Evolutionary conservation across 1,140 invertebrate species (phyloP).

Genomic region (Cherax quadricarinatus): DNA sequence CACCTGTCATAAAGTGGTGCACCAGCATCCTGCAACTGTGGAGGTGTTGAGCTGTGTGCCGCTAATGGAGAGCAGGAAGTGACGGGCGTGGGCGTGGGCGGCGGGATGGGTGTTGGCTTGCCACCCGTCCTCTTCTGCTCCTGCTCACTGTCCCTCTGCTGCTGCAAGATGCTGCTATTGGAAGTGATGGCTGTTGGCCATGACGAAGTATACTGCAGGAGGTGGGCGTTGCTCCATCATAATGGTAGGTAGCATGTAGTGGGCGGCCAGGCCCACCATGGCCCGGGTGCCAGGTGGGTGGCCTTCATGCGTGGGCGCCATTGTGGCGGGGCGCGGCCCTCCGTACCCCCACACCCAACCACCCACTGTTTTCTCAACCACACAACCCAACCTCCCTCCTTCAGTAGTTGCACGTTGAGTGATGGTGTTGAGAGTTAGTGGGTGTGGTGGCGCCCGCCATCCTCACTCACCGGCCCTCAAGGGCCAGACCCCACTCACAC

Average conservation of each 20-base stretch:
- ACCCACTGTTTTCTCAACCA: background rate
- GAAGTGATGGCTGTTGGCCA: background rate
- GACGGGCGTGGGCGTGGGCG: constrained; percentile 42
- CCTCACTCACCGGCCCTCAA: background rate
- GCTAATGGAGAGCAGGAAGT: background rate
- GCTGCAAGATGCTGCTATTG: background rate
- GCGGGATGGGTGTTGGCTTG: constrained; percentile 46
- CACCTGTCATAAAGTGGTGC: constrained; percentile 18
- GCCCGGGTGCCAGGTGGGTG: constrained; percentile 64
- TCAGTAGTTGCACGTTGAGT: background rate
- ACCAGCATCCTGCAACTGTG: constrained; percentile 24
- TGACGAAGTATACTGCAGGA: background rate
- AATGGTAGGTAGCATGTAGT: constrained; percentile 7
- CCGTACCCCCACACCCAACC: constrained; percentile 7
- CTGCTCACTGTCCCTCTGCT: background rate
- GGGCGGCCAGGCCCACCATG: background rate
- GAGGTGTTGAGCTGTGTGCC: background rate
- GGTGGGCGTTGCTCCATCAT: background rate
- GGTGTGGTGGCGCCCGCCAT: constrained; percentile 10
- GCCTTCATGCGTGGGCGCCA: constrained; percentile 66
- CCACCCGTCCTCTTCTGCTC: background rate
- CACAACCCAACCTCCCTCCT: background rate
- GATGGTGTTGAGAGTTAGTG: constrained; percentile 4
- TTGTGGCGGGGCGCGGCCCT: constrained; percentile 59
- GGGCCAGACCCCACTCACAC: background rate